Conservation (phyloP, 2,888 invertebrate species). For the Kuschelorhynchus macadamiae region DNA sequence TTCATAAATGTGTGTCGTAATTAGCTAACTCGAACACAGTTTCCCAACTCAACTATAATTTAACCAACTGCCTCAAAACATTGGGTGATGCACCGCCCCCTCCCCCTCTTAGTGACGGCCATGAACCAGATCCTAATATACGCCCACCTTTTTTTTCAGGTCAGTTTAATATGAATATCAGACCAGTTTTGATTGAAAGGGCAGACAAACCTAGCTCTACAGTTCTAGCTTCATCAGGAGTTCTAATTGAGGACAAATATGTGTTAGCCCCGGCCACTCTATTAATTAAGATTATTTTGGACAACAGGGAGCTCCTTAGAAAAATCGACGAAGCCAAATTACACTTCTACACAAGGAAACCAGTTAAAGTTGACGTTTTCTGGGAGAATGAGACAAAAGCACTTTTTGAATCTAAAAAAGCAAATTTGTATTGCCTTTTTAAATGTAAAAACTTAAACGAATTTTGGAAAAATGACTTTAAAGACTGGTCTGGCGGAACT, state of each 20-base stretch:
- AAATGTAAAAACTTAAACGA: constrained; percentile 45
- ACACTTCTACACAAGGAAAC: constrained; percentile 14
- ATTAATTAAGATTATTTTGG: constrained; percentile 9
- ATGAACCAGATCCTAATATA: too few species aligned
- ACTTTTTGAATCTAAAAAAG: constrained; percentile 32
- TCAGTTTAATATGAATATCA: constrained; percentile 23
- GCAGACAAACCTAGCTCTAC: constrained; percentile 19
- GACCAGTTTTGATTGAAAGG: constrained; percentile 34
- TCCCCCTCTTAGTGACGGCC: too few species aligned
- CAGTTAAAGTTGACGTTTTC: constrained; percentile 25
- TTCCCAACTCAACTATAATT: too few species aligned
- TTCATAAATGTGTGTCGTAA: too few species aligned
- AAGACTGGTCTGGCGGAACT: constrained; percentile 51
- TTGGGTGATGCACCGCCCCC: too few species aligned
- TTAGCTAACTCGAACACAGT: too few species aligned
- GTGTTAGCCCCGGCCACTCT: constrained; percentile 49
- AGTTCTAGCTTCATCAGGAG: constrained; percentile 43
- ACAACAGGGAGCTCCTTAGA: constrained; percentile 3
- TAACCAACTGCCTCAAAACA: too few species aligned
- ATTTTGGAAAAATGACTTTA: constrained; percentile 39
- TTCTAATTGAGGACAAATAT: constrained; percentile 50
- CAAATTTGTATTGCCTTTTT: constrained; percentile 41
- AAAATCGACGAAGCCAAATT: constrained; percentile 30
- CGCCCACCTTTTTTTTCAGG: constrained; percentile 1
- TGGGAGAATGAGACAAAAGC: constrained; percentile 32